Conservation (phyloP, 2,113 vertebrate species). For the Lophius piscatorius region DNA sequence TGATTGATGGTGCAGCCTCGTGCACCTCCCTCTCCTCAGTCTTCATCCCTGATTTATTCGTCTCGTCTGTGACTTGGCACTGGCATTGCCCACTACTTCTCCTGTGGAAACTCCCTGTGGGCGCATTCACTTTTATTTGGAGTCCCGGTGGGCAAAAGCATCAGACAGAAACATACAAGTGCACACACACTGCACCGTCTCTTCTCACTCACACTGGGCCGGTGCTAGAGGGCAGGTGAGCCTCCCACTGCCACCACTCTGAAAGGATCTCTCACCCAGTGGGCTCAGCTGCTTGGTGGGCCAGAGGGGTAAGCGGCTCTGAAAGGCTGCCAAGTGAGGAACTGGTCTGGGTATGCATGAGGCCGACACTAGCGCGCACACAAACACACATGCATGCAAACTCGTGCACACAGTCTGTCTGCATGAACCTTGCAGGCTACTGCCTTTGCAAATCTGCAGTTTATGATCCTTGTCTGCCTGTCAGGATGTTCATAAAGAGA, state of each 20-base stretch:
- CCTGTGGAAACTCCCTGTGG: constrained; percentile 70
- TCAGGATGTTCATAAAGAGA: constrained; percentile 67
- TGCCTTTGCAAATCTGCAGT: constrained; percentile 53
- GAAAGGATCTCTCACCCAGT: constrained; percentile 71
- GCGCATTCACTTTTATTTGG: constrained; percentile 74
- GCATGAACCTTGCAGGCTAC: constrained; percentile 31
- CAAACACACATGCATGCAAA: constrained; percentile 11
- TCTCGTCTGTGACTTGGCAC: constrained; percentile 77
- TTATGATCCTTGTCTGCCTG: constrained; percentile 70
- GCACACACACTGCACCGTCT: constrained; percentile 43
- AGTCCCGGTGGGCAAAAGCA: constrained; percentile 67
- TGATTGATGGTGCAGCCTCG: constrained; percentile 73
- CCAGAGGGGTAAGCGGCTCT: constrained; percentile 72
- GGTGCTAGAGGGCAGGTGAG: constrained; percentile 75
- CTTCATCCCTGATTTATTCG: constrained; percentile 73
- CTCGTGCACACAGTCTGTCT: too few relatives aligned
- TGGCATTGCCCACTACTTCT: constrained; percentile 68
- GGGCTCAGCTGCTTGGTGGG: constrained; percentile 77
- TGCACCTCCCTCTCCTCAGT: constrained; percentile 60
- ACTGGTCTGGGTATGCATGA: constrained; percentile 51
- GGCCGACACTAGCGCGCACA: constrained; percentile 27
- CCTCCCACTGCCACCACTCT: constrained; percentile 66
- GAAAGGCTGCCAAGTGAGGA: constrained; percentile 70
- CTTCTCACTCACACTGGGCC: constrained; percentile 67
- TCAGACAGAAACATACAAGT: constrained; percentile 63